Evolutionary conservation across 35 echinoderm and acorn worm genomes (phyloP).

Genomic region (Anneissia japonica): DNA sequence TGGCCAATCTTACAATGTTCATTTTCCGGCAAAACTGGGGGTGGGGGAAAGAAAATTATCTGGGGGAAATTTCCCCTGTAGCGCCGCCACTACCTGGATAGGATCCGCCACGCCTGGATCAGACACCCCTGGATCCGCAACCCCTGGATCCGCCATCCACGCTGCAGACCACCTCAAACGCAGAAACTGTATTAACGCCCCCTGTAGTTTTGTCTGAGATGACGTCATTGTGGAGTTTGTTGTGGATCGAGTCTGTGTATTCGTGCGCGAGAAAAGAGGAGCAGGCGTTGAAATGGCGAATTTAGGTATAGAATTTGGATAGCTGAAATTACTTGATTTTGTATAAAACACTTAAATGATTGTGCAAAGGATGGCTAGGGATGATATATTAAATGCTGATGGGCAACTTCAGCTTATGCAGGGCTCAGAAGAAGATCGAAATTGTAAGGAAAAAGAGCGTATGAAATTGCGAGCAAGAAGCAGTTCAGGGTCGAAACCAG

Average conservation of each 20-base stretch:
- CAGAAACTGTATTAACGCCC: no score
- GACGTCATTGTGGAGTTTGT: not conserved
- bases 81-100: no score
- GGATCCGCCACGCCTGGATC: no score
- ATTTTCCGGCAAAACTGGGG: no score
- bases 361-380: constrained; percentile 33
- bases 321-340: not conserved
- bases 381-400: constrained; percentile 21
- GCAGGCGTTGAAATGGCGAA: not conserved
- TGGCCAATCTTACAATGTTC: no score
- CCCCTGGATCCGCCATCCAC: no score
- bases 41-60: no score
- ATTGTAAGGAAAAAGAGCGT: not conserved
- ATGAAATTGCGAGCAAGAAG: not conserved
- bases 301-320: not conserved
- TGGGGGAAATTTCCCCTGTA: no score
- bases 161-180: no score
- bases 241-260: no score
- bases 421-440: constrained; percentile 12
- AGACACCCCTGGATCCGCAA: no score
- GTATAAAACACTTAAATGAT: not conserved
- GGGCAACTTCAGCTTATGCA: constrained; percentile 1
- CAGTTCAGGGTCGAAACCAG: not conserved
- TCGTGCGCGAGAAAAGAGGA: not conserved
- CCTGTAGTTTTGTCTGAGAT: not conserved